These are phyloP conservation scores for Calycopis cecrops DNA, from an alignment of 1,140 invertebrate species.

Conservation along the genomic window DNA sequence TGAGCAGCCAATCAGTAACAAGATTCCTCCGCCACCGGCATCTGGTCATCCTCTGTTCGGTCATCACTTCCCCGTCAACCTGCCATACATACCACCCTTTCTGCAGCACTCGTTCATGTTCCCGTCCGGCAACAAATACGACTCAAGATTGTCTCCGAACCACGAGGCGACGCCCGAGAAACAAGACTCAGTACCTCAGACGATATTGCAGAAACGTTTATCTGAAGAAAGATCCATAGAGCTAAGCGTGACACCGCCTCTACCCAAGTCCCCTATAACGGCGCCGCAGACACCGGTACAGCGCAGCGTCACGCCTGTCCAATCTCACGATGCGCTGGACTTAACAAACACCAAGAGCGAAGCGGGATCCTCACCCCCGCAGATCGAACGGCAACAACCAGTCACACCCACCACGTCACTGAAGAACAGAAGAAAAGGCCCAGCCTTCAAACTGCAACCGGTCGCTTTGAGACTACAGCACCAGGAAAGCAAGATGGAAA, in stretches of 20 bases:
- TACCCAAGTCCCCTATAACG: conserved; percentile 47
- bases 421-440: conserved; percentile 86
- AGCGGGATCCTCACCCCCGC: conserved; percentile 47
- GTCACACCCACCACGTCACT: conserved; percentile 60
- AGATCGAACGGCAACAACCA: conserved; percentile 33
- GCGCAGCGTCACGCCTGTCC: conserved; percentile 44
- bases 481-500: conserved; percentile 57
- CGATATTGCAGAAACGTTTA: conserved; percentile 55
- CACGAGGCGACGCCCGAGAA: conserved; percentile 36
- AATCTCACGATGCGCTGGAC: conserved; percentile 72
- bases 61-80: conserved; percentile 61
- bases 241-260: conserved; percentile 33
- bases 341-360: conserved; percentile 72
- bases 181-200: conserved; percentile 35
- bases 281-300: conserved; percentile 46
- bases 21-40: conserved; percentile 37
- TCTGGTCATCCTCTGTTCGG: conserved; percentile 60
- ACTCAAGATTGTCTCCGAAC: conserved; percentile 46
- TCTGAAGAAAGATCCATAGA: conserved; percentile 38
- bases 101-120: conserved; percentile 66
- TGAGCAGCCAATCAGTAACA: conserved; percentile 41
- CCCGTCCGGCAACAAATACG: conserved; percentile 67
- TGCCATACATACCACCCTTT: conserved; percentile 61
- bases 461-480: conserved; percentile 70
- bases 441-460: conserved; percentile 84